Percentiles rank a stretch among this genome's conserved stretches.
Conservation (phyloP, 2,888 invertebrate species). For the Lydus trimaculatus region DNA sequence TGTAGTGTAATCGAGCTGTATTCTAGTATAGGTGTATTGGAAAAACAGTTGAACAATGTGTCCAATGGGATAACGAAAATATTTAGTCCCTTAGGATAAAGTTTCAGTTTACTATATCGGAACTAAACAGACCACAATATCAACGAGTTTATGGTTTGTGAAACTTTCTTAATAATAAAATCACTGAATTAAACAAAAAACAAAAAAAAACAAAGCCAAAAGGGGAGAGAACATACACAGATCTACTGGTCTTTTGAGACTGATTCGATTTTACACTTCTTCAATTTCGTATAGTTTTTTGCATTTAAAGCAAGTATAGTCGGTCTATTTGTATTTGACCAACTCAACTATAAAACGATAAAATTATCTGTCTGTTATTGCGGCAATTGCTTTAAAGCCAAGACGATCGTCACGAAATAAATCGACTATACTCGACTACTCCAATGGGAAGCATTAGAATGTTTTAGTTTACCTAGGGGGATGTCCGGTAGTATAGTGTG, state of each 20-base stretch:
- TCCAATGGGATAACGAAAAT: slow-evolving; percentile 56
- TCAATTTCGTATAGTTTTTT: not conserved
- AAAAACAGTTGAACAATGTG: slow-evolving; percentile 54
- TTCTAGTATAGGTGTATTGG: slow-evolving; percentile 35
- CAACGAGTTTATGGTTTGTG: slow-evolving; percentile 53
- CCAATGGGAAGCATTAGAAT: not conserved
- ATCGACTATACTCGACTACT: not conserved
- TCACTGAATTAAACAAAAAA: slow-evolving; percentile 10
- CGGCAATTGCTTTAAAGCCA: no score
- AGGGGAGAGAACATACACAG: no score
- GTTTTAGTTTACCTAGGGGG: not conserved
- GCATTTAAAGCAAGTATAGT: no score
- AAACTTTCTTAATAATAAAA: slow-evolving; percentile 49
- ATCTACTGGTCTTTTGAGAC: not conserved
- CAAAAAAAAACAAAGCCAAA: not conserved
- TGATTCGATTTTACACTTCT: not conserved
- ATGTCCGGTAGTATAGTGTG: slow-evolving; percentile 46
- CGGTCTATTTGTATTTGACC: no score
- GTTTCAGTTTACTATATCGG: slow-evolving; percentile 54
- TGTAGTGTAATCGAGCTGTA: slow-evolving; percentile 49
- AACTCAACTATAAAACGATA: no score
- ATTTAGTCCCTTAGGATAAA: slow-evolving; percentile 52
- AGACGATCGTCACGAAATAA: not conserved
- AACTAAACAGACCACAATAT: slow-evolving; percentile 50
- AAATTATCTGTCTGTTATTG: no score